Base-by-base conservation (phyloP, 2,797 vertebrate genomes). In the Rhincodon typus region DNA sequence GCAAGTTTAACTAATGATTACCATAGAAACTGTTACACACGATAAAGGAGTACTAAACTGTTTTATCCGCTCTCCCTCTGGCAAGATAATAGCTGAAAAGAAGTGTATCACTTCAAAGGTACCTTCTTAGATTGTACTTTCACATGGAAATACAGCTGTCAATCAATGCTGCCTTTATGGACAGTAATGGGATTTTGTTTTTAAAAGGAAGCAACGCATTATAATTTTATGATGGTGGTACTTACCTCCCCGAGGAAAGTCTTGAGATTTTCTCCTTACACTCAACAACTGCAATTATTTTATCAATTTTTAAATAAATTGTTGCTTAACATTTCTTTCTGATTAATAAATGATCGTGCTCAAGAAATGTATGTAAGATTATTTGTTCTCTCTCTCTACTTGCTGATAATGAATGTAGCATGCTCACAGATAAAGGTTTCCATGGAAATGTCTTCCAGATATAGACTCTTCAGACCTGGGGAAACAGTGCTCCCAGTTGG, bases 221-320 rank as follows among this genome's bases (percentile, higher is more conserved):
- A 67, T 93, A 94, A 94, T 94, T 46, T 72, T 67, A 94, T 10
- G 23, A 69, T 69, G n/a, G 10, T 25, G 27, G 66, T 0, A 46
- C 66, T 70, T 94, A 70, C 17, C 21, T 67, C 57, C 91, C 91
- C 46, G 91, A 27, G n/a, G 91, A 94, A 21, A 46, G 93, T 42
- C 66, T 94, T 42, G 38, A 25, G 8, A 94, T 50, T 30, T 72
- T 69, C 8, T 69, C 23, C 38, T 15, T 27, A 34, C 66, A 70
- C 4, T 91, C 88, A 91, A 23, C 57, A 66, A 2, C 34, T 21
- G 30, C 19, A 25, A 46, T 23, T 62, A 38, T 42, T 94, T 94
- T 70, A 94, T 94, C 7, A 69, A 94, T 94, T 38, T 69, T 93
- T 93, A 93, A 66, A 66, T 67, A 67, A 93, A 93, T 25, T 46